A percentile compares a stretch with the other conserved stretches of the same genome.
phyloP scores from a whole-genome alignment of 2,888 invertebrate species.

The Cloeon dipterum region DNA sequence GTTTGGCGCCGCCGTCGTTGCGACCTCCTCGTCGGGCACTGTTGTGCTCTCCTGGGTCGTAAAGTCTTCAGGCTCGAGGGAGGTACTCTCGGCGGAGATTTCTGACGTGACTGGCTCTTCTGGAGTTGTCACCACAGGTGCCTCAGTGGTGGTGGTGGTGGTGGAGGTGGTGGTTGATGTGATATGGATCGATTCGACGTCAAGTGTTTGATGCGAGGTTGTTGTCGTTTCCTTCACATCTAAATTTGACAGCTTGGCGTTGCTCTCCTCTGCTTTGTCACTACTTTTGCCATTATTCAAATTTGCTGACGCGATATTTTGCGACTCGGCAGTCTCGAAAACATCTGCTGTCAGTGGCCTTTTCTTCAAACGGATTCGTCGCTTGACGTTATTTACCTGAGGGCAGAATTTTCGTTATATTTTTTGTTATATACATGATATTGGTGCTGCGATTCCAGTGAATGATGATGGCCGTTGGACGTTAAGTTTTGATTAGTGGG shows the following conservation, averaged over 20 bases:
- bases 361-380: constrained; percentile 30
- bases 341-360: constrained; percentile 28
- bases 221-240: too few species aligned
- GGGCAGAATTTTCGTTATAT: too few species aligned
- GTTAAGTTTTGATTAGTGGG: constrained; percentile 14
- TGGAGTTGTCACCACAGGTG: constrained; percentile 10
- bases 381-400: too few species aligned
- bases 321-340: constrained; percentile 59
- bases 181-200: too few species aligned
- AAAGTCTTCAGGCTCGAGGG: constrained; percentile 6
- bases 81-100: constrained; percentile 6
- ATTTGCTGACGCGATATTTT: constrained; percentile 28
- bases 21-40: neutral
- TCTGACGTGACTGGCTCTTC: constrained; percentile 6
- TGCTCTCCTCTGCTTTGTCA: too few species aligned
- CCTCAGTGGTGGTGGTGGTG: constrained; percentile 15
- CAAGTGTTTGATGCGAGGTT: too few species aligned
- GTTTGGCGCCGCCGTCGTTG: neutral
- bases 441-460: too few species aligned
- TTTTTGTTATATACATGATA: too few species aligned
- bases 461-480: constrained; percentile 4
- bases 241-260: too few species aligned
- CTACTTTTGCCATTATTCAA: neutral
- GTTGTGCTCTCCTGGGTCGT: constrained; percentile 10
- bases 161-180: constrained; percentile 7